Evolutionary conservation across 1,140 invertebrate genomes (phyloP).

Genomic region (Potamilus streckersoni): DNA sequence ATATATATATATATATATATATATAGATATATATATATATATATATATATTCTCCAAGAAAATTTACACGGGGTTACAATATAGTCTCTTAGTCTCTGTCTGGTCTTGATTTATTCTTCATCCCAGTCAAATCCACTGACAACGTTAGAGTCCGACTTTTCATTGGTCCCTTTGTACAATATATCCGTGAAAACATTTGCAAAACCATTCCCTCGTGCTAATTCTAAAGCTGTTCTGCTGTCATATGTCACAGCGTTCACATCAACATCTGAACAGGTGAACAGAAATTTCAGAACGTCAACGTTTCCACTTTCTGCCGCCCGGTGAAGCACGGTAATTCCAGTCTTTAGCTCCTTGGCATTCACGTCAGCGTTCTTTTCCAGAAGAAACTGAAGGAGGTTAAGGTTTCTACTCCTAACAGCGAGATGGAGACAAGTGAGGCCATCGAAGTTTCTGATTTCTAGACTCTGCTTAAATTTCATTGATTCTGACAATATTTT

Average conservation of each 20-base stretch:
- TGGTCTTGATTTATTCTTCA: too few relatives aligned
- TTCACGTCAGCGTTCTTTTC: conserved; percentile 74
- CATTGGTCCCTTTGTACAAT: too few relatives aligned
- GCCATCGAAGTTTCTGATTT: conserved; percentile 82
- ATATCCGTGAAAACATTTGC: too few relatives aligned
- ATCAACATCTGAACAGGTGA: conserved; percentile 14
- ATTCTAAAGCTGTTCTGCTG: conserved; percentile 20
- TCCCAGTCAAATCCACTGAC: too few relatives aligned
- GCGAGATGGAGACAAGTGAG: conserved; percentile 74
- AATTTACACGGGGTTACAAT: too few relatives aligned
- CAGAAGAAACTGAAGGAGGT: conserved; percentile 22
- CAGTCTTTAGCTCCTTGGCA: conserved; percentile 63
- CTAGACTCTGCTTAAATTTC: conserved; percentile 65
- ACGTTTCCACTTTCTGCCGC: conserved; percentile 33
- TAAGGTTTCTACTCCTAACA: conserved; percentile 1
- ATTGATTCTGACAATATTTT: conserved; percentile 76
- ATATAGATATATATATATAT: too few relatives aligned
- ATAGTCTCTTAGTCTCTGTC: too few relatives aligned
- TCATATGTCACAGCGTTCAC: conserved; percentile 26
- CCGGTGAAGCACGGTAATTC: conserved; percentile 41
- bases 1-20: too few relatives aligned
- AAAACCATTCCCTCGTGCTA: neutral
- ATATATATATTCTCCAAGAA: too few relatives aligned
- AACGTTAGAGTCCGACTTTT: too few relatives aligned
- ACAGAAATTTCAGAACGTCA: conserved; percentile 21